Percentiles rank a stretch among this genome's conserved stretches.
Conservation (phyloP, 2,888 invertebrate species). For the Selenia dentaria region DNA sequence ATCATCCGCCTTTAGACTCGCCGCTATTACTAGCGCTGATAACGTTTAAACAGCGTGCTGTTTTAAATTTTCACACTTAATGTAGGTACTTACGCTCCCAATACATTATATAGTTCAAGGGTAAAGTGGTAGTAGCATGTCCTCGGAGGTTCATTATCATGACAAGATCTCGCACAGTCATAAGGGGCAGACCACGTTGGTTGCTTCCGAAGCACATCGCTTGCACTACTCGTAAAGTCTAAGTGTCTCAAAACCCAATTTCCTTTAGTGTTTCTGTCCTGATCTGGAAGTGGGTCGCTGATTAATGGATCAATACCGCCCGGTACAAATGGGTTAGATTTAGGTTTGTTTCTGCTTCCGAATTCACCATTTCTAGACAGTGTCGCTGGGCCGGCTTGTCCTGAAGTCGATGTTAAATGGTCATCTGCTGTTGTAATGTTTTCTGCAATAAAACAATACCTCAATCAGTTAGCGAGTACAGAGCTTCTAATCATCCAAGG, state of each 20-base stretch:
- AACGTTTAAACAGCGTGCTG: too few species aligned
- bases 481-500: too few species aligned
- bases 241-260: conserved; percentile 87
- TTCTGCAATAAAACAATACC: conserved; percentile 59
- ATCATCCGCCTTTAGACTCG: too few species aligned
- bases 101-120: conserved; percentile 93
- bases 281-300: conserved; percentile 74
- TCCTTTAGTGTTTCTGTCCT: conserved; percentile 70
- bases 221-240: conserved; percentile 91
- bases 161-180: conserved; percentile 94
- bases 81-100: conserved; percentile 96
- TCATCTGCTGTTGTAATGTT: conserved; percentile 85
- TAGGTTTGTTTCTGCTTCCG: conserved; percentile 75
- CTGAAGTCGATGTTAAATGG: conserved; percentile 90
- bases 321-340: conserved; percentile 65
- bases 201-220: conserved; percentile 91
- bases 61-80: too few species aligned
- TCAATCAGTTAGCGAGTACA: conserved; percentile 31
- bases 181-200: conserved; percentile 93
- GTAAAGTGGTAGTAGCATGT: conserved; percentile 96
- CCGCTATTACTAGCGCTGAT: too few species aligned
- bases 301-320: conserved; percentile 84
- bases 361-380: conserved; percentile 80
- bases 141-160: conserved; percentile 93
- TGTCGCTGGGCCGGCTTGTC: conserved; percentile 86